phyloP scores from a whole-genome alignment of 2,113 vertebrate genomes.

The Clarias batrachus region DNA sequence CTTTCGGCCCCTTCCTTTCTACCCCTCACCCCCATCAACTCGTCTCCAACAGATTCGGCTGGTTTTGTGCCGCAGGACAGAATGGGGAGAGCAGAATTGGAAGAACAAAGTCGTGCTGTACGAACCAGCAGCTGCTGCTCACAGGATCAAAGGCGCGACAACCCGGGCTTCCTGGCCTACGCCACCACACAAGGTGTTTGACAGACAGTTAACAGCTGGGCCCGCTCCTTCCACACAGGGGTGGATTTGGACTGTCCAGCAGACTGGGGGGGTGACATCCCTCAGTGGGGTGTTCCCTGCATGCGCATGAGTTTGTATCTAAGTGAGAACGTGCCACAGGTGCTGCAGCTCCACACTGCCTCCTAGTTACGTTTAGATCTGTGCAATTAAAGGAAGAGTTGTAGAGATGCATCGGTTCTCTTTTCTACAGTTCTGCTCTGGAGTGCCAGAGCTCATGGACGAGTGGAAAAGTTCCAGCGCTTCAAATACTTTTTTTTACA shows the following conservation, averaged over 20 bases:
- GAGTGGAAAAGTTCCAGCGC: conserved; percentile 20
- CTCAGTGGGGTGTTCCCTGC: conserved; percentile 31
- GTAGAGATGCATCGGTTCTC: not conserved
- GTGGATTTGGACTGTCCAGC: conserved; percentile 56
- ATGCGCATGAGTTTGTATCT: conserved; percentile 32
- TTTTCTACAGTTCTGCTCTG: conserved; percentile 17
- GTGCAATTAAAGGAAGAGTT: conserved; percentile 13
- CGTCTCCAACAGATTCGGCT: conserved; percentile 78
- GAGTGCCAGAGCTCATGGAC: not conserved
- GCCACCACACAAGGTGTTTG: conserved; percentile 96
- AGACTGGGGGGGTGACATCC: conserved; percentile 63
- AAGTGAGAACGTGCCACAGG: conserved; percentile 27
- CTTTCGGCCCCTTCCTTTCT: conserved; percentile 62
- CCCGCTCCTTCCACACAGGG: conserved; percentile 74
- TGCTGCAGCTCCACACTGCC: conserved; percentile 34
- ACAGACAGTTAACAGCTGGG: conserved; percentile 98
- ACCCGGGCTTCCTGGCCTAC: conserved; percentile 91
- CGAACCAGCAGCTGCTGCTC: conserved; percentile 96
- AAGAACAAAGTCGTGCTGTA: conserved; percentile 97
- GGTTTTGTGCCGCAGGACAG: conserved; percentile 96
- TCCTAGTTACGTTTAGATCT: conserved; percentile 8
- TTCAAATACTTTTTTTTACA: not conserved
- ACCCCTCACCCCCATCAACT: conserved; percentile 45
- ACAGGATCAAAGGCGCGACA: conserved; percentile 97
- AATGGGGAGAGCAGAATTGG: conserved; percentile 88